Conservation (phyloP, 2,888 invertebrate genomes). For the Tachina grossa region DNA sequence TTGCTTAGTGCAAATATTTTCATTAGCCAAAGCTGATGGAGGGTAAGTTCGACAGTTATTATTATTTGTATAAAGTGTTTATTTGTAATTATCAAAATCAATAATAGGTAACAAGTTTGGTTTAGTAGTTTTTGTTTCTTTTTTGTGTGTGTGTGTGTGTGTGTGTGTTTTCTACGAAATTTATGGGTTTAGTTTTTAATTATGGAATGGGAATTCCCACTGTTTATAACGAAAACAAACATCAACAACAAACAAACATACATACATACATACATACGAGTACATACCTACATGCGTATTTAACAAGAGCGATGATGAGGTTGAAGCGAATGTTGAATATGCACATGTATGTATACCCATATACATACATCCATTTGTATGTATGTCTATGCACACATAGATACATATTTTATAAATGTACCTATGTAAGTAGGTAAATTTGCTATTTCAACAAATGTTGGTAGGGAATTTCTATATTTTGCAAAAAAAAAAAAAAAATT, state of each 20-base stretch:
- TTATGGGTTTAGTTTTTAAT: neutral
- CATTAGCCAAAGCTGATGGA: slow-evolving; percentile 27
- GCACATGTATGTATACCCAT: no score
- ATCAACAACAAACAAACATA: neutral
- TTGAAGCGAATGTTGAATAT: neutral
- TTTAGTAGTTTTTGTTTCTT: neutral
- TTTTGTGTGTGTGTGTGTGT: no score
- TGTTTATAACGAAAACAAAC: neutral
- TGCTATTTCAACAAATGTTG: no score
- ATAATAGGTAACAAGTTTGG: neutral
- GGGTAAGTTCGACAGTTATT: slow-evolving; percentile 53
- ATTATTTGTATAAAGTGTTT: neutral
- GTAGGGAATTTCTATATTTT: no score
- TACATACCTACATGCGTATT: no score
- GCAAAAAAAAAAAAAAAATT: no score
- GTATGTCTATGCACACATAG: no score
- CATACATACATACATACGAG: neutral
- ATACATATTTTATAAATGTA: neutral
- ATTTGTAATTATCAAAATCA: slow-evolving; percentile 13
- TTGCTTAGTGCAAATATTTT: slow-evolving; percentile 55
- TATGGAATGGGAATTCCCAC: slow-evolving; percentile 52
- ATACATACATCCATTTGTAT: no score
- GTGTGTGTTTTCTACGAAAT: neutral
- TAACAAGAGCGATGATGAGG: neutral
- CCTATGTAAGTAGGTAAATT: no score